Conservation (phyloP, 2,797 vertebrate species). For the Rhinichthys osculus region DNA sequence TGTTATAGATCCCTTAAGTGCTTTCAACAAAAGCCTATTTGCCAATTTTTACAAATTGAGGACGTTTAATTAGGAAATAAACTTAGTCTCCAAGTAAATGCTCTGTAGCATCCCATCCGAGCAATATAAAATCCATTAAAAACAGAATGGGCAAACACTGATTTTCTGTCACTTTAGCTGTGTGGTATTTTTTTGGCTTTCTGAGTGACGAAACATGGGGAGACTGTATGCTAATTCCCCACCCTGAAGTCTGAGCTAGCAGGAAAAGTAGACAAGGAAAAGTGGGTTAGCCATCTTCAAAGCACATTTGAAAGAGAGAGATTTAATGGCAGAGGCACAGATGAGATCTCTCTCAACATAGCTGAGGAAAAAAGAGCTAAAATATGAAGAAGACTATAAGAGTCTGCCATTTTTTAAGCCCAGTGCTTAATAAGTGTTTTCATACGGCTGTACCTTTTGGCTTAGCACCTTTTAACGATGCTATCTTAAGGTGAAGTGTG, state of each 20-base stretch:
- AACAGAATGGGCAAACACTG: constrained; percentile 8
- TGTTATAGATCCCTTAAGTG: constrained; percentile 28
- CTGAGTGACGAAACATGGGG: constrained; percentile 5
- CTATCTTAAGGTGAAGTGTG: not conserved
- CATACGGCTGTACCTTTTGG: not conserved
- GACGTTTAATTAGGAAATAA: constrained; percentile 38
- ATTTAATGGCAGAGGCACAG: constrained; percentile 27
- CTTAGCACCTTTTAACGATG: not conserved
- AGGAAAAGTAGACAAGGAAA: constrained; percentile 54
- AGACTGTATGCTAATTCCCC: constrained; percentile 67
- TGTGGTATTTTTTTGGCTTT: not conserved
- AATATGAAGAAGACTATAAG: constrained; percentile 14
- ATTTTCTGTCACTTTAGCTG: constrained; percentile 34
- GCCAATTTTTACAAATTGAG: constrained; percentile 20
- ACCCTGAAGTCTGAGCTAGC: constrained; percentile 64
- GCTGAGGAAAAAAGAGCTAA: constrained; percentile 52
- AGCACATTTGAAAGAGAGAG: constrained; percentile 51
- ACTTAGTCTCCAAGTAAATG: constrained; percentile 33
- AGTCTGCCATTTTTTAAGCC: not conserved
- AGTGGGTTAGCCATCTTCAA: constrained; percentile 76
- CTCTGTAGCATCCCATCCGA: constrained; percentile 8
- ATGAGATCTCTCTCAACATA: constrained; percentile 39
- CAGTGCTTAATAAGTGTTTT: constrained; percentile 1
- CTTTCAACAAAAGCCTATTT: constrained; percentile 20
- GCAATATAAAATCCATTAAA: constrained; percentile 26